Evolutionary conservation across 1,140 invertebrate species (phyloP).

Genomic region (Galendromus occidentalis): DNA sequence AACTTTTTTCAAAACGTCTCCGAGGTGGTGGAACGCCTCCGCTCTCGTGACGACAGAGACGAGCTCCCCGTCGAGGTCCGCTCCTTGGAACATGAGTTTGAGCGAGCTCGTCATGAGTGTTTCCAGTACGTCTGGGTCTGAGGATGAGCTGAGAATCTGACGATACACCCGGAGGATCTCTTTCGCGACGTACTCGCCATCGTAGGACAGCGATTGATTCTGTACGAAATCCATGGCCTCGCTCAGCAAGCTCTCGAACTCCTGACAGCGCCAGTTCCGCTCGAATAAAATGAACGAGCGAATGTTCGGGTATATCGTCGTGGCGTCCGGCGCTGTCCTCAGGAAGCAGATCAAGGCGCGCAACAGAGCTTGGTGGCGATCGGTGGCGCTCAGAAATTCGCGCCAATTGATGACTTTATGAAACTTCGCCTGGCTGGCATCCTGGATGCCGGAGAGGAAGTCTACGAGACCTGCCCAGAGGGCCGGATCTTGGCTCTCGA

Average conservation of each 20-base stretch:
- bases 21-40: neutral
- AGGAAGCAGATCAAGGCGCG: neutral
- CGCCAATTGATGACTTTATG: neutral
- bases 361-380: neutral
- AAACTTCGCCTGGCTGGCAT: neutral
- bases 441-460: neutral
- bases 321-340: neutral
- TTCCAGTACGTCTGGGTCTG: neutral
- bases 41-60: neutral
- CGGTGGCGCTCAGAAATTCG: neutral
- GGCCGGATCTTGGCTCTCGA: neutral
- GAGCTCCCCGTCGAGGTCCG: neutral
- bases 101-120: neutral
- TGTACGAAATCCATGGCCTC: neutral
- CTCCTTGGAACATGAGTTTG: neutral
- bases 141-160: neutral
- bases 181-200: neutral
- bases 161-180: neutral
- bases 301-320: neutral
- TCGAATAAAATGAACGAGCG: neutral
- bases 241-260: neutral
- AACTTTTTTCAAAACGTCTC: neutral
- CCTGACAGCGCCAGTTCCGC: neutral
- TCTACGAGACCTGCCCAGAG: neutral
- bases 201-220: neutral